Evolutionary conservation across 2,888 invertebrate genomes (phyloP).

Genomic region (Perizoma affinitatum): DNA sequence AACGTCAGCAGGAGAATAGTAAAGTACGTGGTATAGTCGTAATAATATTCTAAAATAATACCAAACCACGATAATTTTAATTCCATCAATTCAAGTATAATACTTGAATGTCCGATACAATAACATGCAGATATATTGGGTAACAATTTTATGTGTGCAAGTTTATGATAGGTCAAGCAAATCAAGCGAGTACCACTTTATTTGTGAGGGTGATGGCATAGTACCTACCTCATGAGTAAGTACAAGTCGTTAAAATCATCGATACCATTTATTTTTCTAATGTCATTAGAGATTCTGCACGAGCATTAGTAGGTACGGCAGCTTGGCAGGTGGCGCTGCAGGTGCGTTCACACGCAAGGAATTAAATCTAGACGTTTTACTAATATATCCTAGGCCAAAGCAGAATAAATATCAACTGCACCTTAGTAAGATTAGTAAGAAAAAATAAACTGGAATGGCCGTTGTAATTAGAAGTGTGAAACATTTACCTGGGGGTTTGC

Average conservation of each 20-base stretch:
- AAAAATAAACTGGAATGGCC: constrained; percentile 15
- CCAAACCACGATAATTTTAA: too few relatives aligned
- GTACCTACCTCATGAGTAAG: not conserved
- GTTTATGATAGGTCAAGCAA: too few relatives aligned
- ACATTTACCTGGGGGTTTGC: constrained; percentile 12
- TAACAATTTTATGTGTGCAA: too few relatives aligned
- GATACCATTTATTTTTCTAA: constrained; percentile 38
- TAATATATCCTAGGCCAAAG: constrained; percentile 23
- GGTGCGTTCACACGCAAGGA: constrained; percentile 61
- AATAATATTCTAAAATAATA: too few relatives aligned
- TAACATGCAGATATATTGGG: too few relatives aligned
- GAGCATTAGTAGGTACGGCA: constrained; percentile 42
- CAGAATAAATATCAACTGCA: constrained; percentile 22
- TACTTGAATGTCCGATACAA: too few relatives aligned
- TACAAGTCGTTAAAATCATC: constrained; percentile 5
- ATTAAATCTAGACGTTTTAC: constrained; percentile 64
- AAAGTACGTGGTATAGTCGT: too few relatives aligned
- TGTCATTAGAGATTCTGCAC: constrained; percentile 48
- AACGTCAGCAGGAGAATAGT: too few relatives aligned
- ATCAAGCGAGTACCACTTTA: too few relatives aligned
- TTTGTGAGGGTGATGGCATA: too few relatives aligned
- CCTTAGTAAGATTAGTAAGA: constrained; percentile 8
- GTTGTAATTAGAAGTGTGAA: constrained; percentile 10
- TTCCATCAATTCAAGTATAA: too few relatives aligned
- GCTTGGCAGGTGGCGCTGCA: constrained; percentile 63